Evolutionary conservation across 2,113 vertebrate genomes (phyloP).

Genomic region (Cyanoderma ruficeps): DNA sequence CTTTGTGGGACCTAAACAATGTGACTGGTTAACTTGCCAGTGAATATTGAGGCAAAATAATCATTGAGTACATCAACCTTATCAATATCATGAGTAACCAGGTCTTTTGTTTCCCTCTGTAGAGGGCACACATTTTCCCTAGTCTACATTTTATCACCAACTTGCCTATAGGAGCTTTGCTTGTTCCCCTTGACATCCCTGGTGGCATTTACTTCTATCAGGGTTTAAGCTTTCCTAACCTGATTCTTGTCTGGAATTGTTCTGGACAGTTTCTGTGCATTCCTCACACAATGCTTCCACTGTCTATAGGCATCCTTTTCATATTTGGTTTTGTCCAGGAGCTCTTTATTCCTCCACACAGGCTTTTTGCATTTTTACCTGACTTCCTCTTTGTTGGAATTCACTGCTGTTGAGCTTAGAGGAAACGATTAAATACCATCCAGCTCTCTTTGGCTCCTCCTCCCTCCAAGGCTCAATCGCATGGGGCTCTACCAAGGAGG

Average conservation of each 20-base stretch:
- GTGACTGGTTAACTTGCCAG: too few relatives aligned
- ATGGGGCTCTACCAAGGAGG: fast-evolving
- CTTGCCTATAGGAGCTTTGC: fast-evolving
- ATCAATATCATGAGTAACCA: not conserved
- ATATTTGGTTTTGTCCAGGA: not conserved
- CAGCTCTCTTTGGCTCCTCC: not conserved
- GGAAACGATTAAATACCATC: not conserved
- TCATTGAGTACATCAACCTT: not conserved
- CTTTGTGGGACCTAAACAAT: not conserved
- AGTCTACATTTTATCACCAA: not conserved
- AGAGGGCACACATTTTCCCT: not conserved
- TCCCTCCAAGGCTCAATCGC: not conserved
- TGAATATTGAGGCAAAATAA: not conserved
- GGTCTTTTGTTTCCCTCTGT: not conserved
- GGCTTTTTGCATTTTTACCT: not conserved
- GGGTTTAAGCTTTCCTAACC: not conserved
- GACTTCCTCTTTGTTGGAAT: not conserved
- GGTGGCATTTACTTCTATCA: not conserved
- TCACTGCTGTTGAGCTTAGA: not conserved
- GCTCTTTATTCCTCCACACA: not conserved
- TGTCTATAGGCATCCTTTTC: not conserved
- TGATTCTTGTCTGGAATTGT: not conserved
- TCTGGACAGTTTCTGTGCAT: not conserved
- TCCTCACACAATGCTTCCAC: not conserved
- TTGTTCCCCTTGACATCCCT: not conserved